phyloP scores from a whole-genome alignment of 2,888 invertebrate species.

The Anarsia innoxiella region DNA sequence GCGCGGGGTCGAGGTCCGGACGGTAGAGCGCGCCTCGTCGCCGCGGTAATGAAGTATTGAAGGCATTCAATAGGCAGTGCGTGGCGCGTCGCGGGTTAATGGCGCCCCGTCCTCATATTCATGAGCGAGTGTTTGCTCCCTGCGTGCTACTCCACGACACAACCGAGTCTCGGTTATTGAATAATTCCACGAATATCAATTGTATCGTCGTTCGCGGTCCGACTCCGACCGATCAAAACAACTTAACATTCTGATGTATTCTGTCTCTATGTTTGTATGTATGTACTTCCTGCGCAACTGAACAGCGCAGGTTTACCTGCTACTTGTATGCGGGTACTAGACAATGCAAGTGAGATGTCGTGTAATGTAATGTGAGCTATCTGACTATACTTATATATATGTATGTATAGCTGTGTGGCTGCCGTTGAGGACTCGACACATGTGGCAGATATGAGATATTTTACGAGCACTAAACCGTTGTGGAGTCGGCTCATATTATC shows the following conservation, averaged over 20 bases:
- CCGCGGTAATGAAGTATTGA: slow-evolving; percentile 18
- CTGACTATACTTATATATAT: too few species aligned
- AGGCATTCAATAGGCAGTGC: slow-evolving; percentile 13
- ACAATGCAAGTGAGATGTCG: too few species aligned
- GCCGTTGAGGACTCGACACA: too few species aligned
- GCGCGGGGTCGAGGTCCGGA: not conserved
- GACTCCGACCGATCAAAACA: slow-evolving; percentile 1
- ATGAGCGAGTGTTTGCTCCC: slow-evolving; percentile 2
- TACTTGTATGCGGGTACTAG: too few species aligned
- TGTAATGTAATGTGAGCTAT: too few species aligned
- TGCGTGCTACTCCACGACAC: not conserved
- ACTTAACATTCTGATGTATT: slow-evolving; percentile 5
- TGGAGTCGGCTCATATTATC: too few species aligned
- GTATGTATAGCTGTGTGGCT: too few species aligned
- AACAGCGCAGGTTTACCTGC: too few species aligned
- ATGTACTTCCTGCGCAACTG: slow-evolving; percentile 3
- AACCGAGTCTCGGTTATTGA: slow-evolving; percentile 16
- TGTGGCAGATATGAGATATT: too few species aligned
- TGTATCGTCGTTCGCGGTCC: slow-evolving; percentile 9
- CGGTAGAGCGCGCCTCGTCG: too few species aligned
- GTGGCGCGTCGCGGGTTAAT: slow-evolving; percentile 9
- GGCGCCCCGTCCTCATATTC: slow-evolving; percentile 7
- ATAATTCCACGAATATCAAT: slow-evolving; percentile 18
- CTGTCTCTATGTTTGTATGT: too few species aligned
- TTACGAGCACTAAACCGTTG: too few species aligned